Evolutionary conservation across 92 coral and sea anemone genomes (phyloP).

Genomic region (Actinernus sp.): DNA sequence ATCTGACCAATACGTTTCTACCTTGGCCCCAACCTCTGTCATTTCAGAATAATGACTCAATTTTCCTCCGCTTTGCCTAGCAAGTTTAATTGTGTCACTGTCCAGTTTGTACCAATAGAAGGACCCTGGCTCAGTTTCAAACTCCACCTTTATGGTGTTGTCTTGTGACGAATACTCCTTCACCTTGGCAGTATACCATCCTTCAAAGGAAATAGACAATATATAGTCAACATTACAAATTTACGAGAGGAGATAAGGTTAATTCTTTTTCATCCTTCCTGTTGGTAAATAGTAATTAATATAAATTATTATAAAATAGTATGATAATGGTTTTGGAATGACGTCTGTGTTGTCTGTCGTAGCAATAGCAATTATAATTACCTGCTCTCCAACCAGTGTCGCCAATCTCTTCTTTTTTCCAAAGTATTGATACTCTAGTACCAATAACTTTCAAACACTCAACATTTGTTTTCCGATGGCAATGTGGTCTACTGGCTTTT

Average conservation of each 20-base stretch:
- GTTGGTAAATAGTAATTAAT: no score
- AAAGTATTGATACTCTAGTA: slow-evolving; percentile 5
- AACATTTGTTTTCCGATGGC: background rate
- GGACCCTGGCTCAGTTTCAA: slow-evolving; percentile 7
- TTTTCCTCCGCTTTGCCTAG: background rate
- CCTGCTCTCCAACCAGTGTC: slow-evolving; percentile 19
- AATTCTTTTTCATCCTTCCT: no score
- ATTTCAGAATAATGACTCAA: slow-evolving; percentile 10
- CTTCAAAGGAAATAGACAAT: background rate
- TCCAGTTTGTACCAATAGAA: background rate
- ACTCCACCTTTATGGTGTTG: slow-evolving; percentile 4
- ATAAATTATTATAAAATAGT: no score
- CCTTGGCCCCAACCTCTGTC: slow-evolving; percentile 19
- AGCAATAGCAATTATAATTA: no score
- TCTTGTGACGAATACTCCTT: background rate
- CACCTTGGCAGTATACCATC: slow-evolving; percentile 17
- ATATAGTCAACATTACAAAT: background rate
- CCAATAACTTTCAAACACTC: slow-evolving; percentile 3
- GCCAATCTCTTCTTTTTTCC: slow-evolving; percentile 22
- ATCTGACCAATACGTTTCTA: slow-evolving; percentile 11
- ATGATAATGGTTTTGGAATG: no score
- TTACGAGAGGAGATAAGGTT: no score
- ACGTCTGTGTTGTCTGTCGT: no score
- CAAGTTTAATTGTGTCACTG: slow-evolving; percentile 1
- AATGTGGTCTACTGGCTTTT: background rate